phyloP scores from a whole-genome alignment of 2,113 vertebrate species.

The Antigone vipio region DNA sequence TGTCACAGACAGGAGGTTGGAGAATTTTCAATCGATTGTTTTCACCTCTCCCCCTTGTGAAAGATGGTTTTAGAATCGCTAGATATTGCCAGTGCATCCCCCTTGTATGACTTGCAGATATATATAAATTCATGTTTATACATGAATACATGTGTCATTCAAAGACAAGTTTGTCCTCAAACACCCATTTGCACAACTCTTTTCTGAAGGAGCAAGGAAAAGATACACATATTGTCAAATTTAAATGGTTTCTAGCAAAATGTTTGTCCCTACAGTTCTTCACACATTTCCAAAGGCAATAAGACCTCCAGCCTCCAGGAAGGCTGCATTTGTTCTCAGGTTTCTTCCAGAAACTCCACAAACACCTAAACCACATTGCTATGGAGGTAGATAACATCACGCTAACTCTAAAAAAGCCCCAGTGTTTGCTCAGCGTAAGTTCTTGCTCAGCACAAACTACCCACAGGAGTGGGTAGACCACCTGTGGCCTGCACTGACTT shows the following conservation, averaged over 20 bases:
- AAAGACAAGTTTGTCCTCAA: background rate
- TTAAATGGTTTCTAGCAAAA: background rate
- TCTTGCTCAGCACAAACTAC: background rate
- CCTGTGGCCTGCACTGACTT: background rate
- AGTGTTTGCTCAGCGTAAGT: background rate
- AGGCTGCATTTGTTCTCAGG: background rate
- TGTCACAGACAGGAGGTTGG: background rate
- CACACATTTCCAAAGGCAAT: background rate
- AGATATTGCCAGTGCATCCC: background rate
- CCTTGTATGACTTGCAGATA: background rate
- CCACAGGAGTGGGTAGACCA: fast-evolving
- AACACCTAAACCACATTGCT: background rate
- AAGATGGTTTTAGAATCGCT: background rate
- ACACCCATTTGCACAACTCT: background rate
- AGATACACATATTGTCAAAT: background rate
- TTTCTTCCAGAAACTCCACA: background rate
- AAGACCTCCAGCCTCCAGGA: background rate
- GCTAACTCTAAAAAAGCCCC: fast-evolving
- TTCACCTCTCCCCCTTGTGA: background rate
- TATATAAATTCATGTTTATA: background rate
- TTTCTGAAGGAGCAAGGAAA: background rate
- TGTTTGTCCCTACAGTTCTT: background rate
- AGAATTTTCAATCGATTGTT: background rate
- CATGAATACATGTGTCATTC: background rate
- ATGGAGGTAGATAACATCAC: background rate